Percentiles rank a stretch among this genome's conserved stretches.
Conservation (phyloP, 2,888 invertebrate genomes). For the Leucoma salicis region DNA sequence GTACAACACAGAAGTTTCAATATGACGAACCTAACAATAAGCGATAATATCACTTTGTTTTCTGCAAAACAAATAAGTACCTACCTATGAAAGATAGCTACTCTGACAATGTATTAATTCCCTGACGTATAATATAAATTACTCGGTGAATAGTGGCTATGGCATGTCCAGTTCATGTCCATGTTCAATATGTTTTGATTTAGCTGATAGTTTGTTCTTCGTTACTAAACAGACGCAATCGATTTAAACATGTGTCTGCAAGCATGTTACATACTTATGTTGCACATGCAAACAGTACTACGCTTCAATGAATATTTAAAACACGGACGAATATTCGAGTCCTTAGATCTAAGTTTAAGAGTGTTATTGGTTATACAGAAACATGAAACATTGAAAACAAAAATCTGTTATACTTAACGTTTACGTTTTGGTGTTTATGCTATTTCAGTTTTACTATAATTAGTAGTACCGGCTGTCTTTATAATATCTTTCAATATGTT, state of each 20-base stretch:
- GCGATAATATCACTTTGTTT: no score
- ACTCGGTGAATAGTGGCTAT: conserved; percentile 48
- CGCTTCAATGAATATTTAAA: conserved; percentile 13
- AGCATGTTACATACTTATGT: not conserved
- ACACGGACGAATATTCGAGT: no score
- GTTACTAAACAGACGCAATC: conserved; percentile 30
- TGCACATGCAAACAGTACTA: not conserved
- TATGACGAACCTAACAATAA: no score
- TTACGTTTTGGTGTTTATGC: conserved; percentile 58
- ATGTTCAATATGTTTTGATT: conserved; percentile 50
- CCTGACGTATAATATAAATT: conserved; percentile 43
- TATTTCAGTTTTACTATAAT: conserved; percentile 38
- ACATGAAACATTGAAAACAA: no score
- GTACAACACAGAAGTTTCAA: no score
- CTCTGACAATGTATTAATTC: no score
- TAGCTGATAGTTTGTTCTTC: conserved; percentile 37
- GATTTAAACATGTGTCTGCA: conserved; percentile 24
- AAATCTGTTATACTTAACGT: no score
- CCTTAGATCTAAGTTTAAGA: no score
- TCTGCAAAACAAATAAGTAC: no score
- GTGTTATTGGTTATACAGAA: no score
- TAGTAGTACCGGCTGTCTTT: conserved; percentile 56
- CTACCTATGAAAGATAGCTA: not conserved
- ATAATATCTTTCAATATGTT: conserved; percentile 70
- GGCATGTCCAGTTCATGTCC: conserved; percentile 43